Evolutionary conservation across 2,797 vertebrate genomes (phyloP), one percentile per base, ranked within the genome.

Genomic region (Manis javanica): DNA sequence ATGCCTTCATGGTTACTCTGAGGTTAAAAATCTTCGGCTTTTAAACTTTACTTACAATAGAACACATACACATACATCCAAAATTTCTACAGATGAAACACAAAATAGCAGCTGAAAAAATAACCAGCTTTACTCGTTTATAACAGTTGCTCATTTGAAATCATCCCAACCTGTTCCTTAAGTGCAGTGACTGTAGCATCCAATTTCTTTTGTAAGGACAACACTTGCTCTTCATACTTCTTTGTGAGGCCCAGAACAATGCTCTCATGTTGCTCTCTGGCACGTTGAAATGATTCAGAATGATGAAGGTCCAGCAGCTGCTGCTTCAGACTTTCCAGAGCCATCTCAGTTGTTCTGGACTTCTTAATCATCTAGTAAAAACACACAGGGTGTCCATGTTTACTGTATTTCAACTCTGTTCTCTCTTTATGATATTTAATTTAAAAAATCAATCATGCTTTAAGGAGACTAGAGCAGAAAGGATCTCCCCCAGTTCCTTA

Each of bases 321-420:
- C 98, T 99, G 99, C 96, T 99, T 99, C 98, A 99, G 97, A 97
- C 99, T 99, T 97, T 99, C 99, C 97, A 99, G 98, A 8, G 99
- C 99, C 31, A 99, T 98, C 90, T 99, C 99, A 2, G 99, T 99
- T 75, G 99, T 98, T 95, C 98, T 98, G 98, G 99, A 99, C 96
- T 99, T 99, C 98, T 99, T 99, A 61, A 98, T 16, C 68, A 99
- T 98, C 99, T 99, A 97, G 18, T 79, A 49, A 98, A 84, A 2
- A 92, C n/a, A 95, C 37, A 94, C 61, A 68, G 16, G 29, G 83
- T 11, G 74, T 10, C 31, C n/a, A 69, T 1, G 7, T 42, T 84
- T 63, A 86, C 2, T 16, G 26, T 18, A 63, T 46, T 81, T 84
- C 72, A 51, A 83, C 57, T 92, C 19, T 39, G 8, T 55, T 46